Percentiles rank a stretch among this genome's conserved stretches.
Conservation (phyloP, 1,140 invertebrate species). For the Heterodera carotae region DNA sequence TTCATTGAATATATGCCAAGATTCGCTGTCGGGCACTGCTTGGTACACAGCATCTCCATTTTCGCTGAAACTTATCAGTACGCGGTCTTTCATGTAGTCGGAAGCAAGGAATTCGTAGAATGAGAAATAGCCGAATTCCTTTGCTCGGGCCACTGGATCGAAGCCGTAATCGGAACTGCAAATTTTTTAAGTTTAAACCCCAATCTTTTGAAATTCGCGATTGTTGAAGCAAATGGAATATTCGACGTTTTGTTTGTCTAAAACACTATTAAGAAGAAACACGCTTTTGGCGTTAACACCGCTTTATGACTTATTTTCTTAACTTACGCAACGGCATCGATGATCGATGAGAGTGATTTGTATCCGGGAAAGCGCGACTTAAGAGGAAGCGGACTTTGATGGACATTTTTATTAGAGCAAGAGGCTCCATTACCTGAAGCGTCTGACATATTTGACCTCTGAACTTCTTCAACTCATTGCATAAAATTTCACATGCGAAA, state of each 20-base stretch:
- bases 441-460: constrained; percentile 16
- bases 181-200: too few species aligned
- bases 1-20: background rate
- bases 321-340: constrained; percentile 3
- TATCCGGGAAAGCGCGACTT: constrained; percentile 8
- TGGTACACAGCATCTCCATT: background rate
- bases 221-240: too few species aligned
- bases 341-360: background rate
- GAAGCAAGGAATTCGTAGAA: constrained; percentile 13
- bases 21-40: background rate
- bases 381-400: constrained; percentile 2
- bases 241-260: too few species aligned
- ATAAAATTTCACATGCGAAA: background rate
- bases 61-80: background rate
- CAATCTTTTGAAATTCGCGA: too few species aligned
- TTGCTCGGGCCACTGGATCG: constrained; percentile 13
- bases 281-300: too few species aligned
- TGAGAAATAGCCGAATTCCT: constrained; percentile 15
- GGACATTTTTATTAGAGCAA: background rate
- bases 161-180: constrained; percentile 11
- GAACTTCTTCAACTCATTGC: constrained; percentile 2
- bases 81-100: constrained; percentile 23
- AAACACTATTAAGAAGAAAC: too few species aligned
- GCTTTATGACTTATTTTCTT: background rate
- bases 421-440: constrained; percentile 3